These are phyloP conservation scores for Choreutis nemorana DNA, from an alignment of 2,888 invertebrate species.

Conservation along the genomic window DNA sequence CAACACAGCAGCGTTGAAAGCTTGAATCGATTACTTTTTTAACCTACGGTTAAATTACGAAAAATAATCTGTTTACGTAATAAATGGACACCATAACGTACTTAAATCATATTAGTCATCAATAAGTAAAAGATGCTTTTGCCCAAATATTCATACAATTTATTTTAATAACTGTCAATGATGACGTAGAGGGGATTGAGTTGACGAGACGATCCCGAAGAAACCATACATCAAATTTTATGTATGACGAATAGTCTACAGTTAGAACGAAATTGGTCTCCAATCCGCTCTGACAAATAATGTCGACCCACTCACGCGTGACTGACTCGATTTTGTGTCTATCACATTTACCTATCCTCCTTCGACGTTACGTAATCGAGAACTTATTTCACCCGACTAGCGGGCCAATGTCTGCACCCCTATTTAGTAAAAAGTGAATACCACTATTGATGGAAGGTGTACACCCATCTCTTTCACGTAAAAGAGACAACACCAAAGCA, in stretches of 20 bases:
- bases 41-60: neutral
- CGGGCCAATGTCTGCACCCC: too few species aligned
- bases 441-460: too few species aligned
- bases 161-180: neutral
- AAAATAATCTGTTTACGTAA: neutral
- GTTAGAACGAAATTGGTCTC: constrained; percentile 60
- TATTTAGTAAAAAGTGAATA: too few species aligned
- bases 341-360: constrained; percentile 44
- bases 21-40: neutral
- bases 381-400: constrained; percentile 30
- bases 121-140: neutral
- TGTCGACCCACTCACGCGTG: constrained; percentile 53
- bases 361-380: constrained; percentile 22
- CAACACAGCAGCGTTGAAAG: too few species aligned
- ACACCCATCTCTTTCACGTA: too few species aligned
- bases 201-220: constrained; percentile 28
- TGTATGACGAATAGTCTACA: constrained; percentile 62
- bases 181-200: constrained; percentile 15
- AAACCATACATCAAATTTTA: constrained; percentile 60
- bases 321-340: constrained; percentile 46
- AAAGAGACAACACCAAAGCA: too few species aligned
- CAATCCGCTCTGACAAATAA: constrained; percentile 62
- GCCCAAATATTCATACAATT: neutral
- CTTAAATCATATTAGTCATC: neutral
- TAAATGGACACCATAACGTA: neutral